Conservation (phyloP, 2,797 vertebrate species). For the Urophycis tenuis region DNA sequence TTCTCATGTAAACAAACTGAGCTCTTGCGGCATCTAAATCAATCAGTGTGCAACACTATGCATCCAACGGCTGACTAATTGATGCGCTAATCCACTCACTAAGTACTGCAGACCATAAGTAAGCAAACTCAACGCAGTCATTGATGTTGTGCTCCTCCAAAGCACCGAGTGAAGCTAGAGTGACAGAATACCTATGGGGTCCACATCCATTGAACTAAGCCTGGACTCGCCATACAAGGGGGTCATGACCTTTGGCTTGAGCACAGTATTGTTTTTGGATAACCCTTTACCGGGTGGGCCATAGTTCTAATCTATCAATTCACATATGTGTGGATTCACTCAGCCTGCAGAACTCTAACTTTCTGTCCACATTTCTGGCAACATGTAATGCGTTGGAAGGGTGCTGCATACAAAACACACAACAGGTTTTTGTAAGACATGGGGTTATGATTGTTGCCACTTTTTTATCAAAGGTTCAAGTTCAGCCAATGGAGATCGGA, state of each 20-base stretch:
- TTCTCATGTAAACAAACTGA: slow-evolving; percentile 27
- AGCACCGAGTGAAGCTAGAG: slow-evolving; percentile 50
- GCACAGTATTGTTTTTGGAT: slow-evolving; percentile 13
- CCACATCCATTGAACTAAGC: slow-evolving; percentile 34
- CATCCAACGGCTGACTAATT: slow-evolving; percentile 67
- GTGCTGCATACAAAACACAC: neutral
- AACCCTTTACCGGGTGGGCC: slow-evolving; percentile 5
- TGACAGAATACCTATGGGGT: slow-evolving; percentile 73
- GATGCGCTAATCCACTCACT: slow-evolving; percentile 74
- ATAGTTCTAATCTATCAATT: neutral
- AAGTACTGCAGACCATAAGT: slow-evolving; percentile 67
- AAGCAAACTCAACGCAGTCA: slow-evolving; percentile 64
- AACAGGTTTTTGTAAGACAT: neutral
- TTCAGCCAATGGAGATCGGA: neutral
- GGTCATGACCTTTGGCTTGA: slow-evolving; percentile 30
- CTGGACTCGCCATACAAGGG: slow-evolving; percentile 13
- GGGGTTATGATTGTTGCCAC: neutral
- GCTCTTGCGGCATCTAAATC: slow-evolving; percentile 51
- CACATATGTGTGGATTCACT: neutral
- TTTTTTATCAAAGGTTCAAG: neutral
- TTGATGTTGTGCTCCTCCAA: slow-evolving; percentile 56
- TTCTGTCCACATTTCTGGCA: neutral
- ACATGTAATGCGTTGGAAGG: neutral
- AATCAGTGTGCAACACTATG: slow-evolving; percentile 60
- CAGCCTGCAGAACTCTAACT: neutral